A percentile compares a stretch with the other conserved stretches of the same genome.
Evolutionary conservation across 2,797 vertebrate species (phyloP).

Genomic region (Galagoides demidoff): DNA sequence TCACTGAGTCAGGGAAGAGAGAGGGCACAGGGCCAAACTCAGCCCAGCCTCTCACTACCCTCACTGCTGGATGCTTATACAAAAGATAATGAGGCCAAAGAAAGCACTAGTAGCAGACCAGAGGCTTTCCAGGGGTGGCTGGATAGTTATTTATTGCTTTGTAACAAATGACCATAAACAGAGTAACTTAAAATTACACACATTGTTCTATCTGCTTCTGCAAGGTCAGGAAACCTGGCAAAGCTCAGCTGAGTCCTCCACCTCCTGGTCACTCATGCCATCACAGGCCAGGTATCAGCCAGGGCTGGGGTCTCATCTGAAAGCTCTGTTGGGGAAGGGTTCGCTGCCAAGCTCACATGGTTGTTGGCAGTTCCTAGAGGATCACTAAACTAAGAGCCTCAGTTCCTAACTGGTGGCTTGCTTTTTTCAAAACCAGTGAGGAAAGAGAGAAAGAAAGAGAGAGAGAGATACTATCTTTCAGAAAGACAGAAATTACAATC

Average conservation of each 20-base stretch:
- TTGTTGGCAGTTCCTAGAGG: neutral
- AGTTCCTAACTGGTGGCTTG: neutral
- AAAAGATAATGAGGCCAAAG: neutral
- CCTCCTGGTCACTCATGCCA: neutral
- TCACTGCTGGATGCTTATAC: neutral
- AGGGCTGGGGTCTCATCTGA: neutral
- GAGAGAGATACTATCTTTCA: neutral
- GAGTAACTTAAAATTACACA: neutral
- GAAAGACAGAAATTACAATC: neutral
- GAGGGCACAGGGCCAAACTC: neutral
- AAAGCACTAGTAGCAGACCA: neutral
- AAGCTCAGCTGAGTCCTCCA: neutral
- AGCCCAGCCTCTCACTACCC: neutral
- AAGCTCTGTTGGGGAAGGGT: neutral
- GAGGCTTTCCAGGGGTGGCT: neutral
- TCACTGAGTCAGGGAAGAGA: neutral
- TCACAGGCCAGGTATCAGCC: neutral
- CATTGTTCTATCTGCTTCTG: neutral
- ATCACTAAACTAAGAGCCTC: neutral
- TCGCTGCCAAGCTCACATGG: neutral
- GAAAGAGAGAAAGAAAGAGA: neutral
- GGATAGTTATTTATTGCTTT: neutral
- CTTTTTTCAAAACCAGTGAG: neutral
- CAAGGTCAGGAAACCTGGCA: neutral
- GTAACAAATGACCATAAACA: neutral